Evolutionary conservation across 2,888 invertebrate genomes (phyloP), one percentile per base, ranked within the genome.

Genomic region (Melieria picta): DNA sequence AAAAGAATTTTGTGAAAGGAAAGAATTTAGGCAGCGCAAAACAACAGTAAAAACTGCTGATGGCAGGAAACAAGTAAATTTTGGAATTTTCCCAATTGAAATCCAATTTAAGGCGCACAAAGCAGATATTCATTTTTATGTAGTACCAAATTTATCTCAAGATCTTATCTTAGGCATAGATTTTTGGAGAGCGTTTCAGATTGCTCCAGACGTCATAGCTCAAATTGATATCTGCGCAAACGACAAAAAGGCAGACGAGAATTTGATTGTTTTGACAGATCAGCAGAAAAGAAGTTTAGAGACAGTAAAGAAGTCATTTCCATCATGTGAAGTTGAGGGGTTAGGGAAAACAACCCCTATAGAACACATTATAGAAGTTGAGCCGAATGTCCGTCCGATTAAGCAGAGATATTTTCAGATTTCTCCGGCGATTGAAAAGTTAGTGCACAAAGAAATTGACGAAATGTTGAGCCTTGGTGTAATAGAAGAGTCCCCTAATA

Each of bases 381-480:
- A 5, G n/a, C 65, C 65, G 4, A 46, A 68, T 7, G 72, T 72
- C 6, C 65, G 69, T 7, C 77, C 76, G 3, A 68, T 78, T 1
- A 77, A 77, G 55, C 75, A 77, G 50, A 58, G 76, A 1, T 74
- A 77, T 46, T 76, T 72, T 69, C 73, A 77, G 0, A 71, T 77
- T 5, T 77, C 75, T 42, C 73, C 77, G 1, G 73, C 70, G 5
- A 64, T 74, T 6, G 74, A 77, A 46, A 72, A 71, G 11, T 46
- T 75, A 16, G 63, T 77, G 7, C 72, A 75, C 56, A 63, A 72
- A 5, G 82, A 83, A 71, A 74, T 84, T 1, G 81, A 83, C 50
- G 58, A 79, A 3, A 84, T 84, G 83, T 45, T 84, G 2, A 65
- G 47, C 4, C 60, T 76, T 4, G 80, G 77, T 4, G 77, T 84